Evolutionary conservation across 2,888 invertebrate genomes (phyloP), one percentile per base, ranked within the genome.

Genomic region (Meandrusa payeni): DNA sequence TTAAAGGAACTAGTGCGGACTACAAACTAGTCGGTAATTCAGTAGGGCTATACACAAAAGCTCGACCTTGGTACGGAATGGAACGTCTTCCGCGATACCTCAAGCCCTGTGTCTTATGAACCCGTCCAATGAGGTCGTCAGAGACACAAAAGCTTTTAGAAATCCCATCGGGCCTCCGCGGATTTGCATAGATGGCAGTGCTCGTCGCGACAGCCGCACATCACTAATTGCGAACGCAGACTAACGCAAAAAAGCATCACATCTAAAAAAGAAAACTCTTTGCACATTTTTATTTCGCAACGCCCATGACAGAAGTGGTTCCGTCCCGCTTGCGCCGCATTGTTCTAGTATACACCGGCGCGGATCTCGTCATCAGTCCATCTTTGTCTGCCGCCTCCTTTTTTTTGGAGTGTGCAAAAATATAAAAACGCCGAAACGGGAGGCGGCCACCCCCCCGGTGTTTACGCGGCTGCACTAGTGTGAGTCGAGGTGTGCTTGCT

Each of bases 161-260:
- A 59, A 59, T 57, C 56, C 55, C 50, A 49, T 52, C 52, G 52
- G 56, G 47, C 52, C 53, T 51, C 54, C 50, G 47, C 54, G 52
- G 67, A 81, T 85, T 80, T 79, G 75, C 82, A 81, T 82, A 66
- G 61, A 74, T 69, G 73, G 73, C 75, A 75, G 77, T 73, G 61
- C 70, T 70, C 77, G 69, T 70, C 71, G 68, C 64, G 77, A 76
- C 78, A 73, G 67, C 76, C 78, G 72, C 81, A 80, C 82, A 83
- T 76, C 81, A 82, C 87, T 86, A 87, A 87, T 87, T 86, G 85
- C 78, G 67, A 83, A 85, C 83, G 85, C 85, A 85, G 83, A 87
- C 87, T 80, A 81, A 80, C 77, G 76, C 72, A 86, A 86, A 85
- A 85, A 82, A 82, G 76, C 80, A 83, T 81, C 78, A 79, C 85